phyloP scores from a whole-genome alignment of 2,113 vertebrate species.

The Urocynchramus pylzowi region DNA sequence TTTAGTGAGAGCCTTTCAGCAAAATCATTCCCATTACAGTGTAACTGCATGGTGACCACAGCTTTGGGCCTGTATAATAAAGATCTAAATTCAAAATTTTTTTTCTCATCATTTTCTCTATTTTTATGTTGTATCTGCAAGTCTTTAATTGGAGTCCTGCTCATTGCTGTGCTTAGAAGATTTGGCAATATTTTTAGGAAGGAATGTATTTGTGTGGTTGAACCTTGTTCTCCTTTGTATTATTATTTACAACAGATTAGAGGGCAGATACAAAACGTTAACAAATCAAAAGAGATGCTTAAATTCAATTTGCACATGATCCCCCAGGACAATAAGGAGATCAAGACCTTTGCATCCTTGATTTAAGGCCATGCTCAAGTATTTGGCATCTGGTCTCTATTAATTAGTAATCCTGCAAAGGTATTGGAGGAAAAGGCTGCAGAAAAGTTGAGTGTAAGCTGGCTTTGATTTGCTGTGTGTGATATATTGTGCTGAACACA shows the following conservation, averaged over 20 bases:
- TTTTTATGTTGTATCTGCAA: not conserved
- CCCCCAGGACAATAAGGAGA: not conserved
- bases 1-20: conserved; percentile 55
- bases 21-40: conserved; percentile 54
- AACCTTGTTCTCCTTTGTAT: not conserved
- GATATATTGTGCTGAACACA: not conserved
- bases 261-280: not conserved
- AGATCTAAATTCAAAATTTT: conserved; percentile 44
- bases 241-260: not conserved
- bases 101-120: conserved; percentile 51
- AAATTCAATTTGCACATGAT: not conserved
- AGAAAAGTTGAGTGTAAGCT: not conserved
- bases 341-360: not conserved
- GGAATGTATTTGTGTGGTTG: not conserved
- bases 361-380: not conserved
- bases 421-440: not conserved
- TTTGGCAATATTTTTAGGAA: not conserved
- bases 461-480: not conserved
- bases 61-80: conserved; percentile 75
- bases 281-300: not conserved
- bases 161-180: not conserved
- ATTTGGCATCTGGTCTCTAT: conserved; percentile 4
- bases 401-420: not conserved
- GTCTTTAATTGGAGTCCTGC: not conserved
- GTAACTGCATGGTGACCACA: conserved; percentile 69